phyloP scores from a whole-genome alignment of 1,140 invertebrate genomes.

The Manduca sexta region DNA sequence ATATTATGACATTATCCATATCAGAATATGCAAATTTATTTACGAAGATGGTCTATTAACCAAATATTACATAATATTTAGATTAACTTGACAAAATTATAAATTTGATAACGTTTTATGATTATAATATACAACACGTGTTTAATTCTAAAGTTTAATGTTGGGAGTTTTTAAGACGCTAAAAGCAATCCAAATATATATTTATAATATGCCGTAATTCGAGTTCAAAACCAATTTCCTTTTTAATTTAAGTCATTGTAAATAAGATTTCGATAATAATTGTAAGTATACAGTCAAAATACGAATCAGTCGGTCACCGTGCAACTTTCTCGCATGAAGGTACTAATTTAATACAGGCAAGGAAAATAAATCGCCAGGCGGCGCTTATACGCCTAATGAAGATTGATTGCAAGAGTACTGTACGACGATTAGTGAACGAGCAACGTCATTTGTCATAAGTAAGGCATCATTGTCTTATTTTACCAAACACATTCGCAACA shows the following conservation, averaged over 20 bases:
- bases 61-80: too few relatives aligned
- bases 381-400: slow-evolving; percentile 57
- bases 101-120: too few relatives aligned
- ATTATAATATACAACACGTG: too few relatives aligned
- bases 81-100: too few relatives aligned
- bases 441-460: slow-evolving; percentile 21
- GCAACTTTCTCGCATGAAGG: slow-evolving; percentile 50
- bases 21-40: too few relatives aligned
- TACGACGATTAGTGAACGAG: slow-evolving; percentile 22
- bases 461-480: not conserved
- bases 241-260: not conserved
- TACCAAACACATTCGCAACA: not conserved
- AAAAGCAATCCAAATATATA: too few relatives aligned
- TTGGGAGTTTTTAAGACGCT: too few relatives aligned
- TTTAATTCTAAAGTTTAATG: too few relatives aligned
- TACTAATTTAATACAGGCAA: slow-evolving; percentile 18
- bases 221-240: too few relatives aligned
- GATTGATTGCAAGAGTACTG: slow-evolving; percentile 44
- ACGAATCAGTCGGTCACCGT: slow-evolving; percentile 32
- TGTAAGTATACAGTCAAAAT: not conserved
- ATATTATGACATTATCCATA: too few relatives aligned
- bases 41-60: too few relatives aligned
- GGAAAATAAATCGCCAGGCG: slow-evolving; percentile 57
- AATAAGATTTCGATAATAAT: not conserved
- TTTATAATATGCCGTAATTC: too few relatives aligned